Conservation (phyloP, 2,888 invertebrate species). For the Drosophila maculinotata region DNA sequence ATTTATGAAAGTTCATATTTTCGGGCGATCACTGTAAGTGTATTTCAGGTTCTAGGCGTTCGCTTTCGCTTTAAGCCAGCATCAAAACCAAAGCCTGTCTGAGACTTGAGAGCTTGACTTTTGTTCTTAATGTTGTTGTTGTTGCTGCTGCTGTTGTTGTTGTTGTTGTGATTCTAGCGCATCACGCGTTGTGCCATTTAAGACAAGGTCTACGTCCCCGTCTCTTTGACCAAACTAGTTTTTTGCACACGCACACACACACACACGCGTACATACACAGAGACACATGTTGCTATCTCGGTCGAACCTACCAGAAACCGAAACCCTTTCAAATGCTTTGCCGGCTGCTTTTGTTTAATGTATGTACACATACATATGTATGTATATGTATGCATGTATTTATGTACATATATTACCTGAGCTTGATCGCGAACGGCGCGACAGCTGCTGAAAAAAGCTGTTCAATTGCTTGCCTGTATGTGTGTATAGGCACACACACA, state of each 20-base stretch:
- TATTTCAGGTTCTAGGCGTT: slow-evolving; percentile 9
- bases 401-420: slow-evolving; percentile 44
- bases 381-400: not conserved
- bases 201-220: slow-evolving; percentile 59
- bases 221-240: slow-evolving; percentile 55
- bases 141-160: slow-evolving; percentile 3
- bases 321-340: slow-evolving; percentile 45
- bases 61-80: slow-evolving; percentile 27
- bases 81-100: slow-evolving; percentile 11
- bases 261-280: slow-evolving; percentile 2
- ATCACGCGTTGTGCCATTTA: slow-evolving; percentile 61
- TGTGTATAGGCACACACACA: not conserved
- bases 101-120: slow-evolving; percentile 14
- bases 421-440: slow-evolving; percentile 18
- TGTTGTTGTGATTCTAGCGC: slow-evolving; percentile 39
- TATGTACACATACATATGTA: not conserved
- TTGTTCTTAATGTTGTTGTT: not conserved
- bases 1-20: not conserved
- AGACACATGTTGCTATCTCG: slow-evolving; percentile 25
- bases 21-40: not conserved
- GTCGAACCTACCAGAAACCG: slow-evolving; percentile 45
- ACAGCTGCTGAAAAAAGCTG: slow-evolving; percentile 29
- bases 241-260: slow-evolving; percentile 16
- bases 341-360: slow-evolving; percentile 35
- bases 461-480: not conserved